phyloP scores from a whole-genome alignment of 2,113 vertebrate species.

The Apeltes quadracus region DNA sequence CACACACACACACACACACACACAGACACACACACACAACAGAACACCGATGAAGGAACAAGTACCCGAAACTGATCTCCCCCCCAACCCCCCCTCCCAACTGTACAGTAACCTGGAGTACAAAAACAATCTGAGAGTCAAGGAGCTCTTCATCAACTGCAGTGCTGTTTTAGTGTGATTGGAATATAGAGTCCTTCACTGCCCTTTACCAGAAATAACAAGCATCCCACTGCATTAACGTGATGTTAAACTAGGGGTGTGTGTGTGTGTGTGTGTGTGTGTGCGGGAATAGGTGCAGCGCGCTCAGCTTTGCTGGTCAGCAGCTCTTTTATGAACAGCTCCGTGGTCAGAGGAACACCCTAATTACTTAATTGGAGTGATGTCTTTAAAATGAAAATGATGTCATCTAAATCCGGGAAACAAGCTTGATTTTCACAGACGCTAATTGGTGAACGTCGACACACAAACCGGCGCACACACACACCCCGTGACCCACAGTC shows the following conservation, averaged over 20 bases:
- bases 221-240: slow-evolving; percentile 71
- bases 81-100: background rate
- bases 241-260: slow-evolving; percentile 51
- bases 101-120: slow-evolving; percentile 10
- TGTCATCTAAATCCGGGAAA: slow-evolving; percentile 79
- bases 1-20: background rate
- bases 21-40: background rate
- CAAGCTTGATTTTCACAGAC: slow-evolving; percentile 57
- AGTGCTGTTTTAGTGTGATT: slow-evolving; percentile 68
- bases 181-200: slow-evolving; percentile 59
- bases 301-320: slow-evolving; percentile 75
- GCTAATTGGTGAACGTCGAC: slow-evolving; percentile 36
- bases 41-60: background rate
- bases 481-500: slow-evolving; percentile 59
- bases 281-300: slow-evolving; percentile 64
- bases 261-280: slow-evolving; percentile 10
- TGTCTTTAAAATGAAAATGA: slow-evolving; percentile 82
- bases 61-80: slow-evolving; percentile 11
- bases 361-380: slow-evolving; percentile 84
- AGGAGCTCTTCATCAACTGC: slow-evolving; percentile 60
- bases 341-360: slow-evolving; percentile 79
- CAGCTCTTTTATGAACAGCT: slow-evolving; percentile 81
- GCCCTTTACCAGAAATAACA: slow-evolving; percentile 76
- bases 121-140: slow-evolving; percentile 39
- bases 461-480: slow-evolving; percentile 33